Evolutionary conservation across 2,888 invertebrate species (phyloP).

Genomic region (Sicus ferrugineus): DNA sequence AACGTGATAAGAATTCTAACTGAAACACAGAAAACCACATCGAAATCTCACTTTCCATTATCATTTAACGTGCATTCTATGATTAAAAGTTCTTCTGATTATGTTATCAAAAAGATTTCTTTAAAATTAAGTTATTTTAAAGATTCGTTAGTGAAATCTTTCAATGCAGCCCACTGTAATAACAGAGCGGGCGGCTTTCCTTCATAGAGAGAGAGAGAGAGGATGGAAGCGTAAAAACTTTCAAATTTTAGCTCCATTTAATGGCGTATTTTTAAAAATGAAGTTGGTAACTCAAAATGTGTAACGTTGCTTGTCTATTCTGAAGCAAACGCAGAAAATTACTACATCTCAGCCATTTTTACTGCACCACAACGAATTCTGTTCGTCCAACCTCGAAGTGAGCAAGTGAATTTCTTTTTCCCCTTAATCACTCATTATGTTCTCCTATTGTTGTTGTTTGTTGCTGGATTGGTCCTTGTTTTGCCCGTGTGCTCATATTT

Average conservation of each 20-base stretch:
- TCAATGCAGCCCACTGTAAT: background rate
- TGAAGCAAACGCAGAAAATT: background rate
- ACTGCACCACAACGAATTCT: background rate
- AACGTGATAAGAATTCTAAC: too few relatives aligned
- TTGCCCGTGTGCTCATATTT: conserved; percentile 23
- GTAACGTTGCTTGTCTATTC: too few relatives aligned
- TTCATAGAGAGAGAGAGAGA: too few relatives aligned
- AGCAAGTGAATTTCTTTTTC: conserved; percentile 16
- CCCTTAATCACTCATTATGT: conserved; percentile 36
- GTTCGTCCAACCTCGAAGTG: background rate
- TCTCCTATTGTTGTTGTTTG: conserved; percentile 10
- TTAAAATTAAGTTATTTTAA: background rate
- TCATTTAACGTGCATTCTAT: too few relatives aligned
- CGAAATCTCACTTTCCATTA: too few relatives aligned
- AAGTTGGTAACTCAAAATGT: too few relatives aligned
- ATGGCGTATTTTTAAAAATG: too few relatives aligned
- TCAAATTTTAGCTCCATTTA: too few relatives aligned
- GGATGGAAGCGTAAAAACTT: too few relatives aligned
- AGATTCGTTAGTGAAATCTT: background rate
- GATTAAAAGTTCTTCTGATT: too few relatives aligned
- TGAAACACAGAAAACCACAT: too few relatives aligned
- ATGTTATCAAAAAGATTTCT: background rate
- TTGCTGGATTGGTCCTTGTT: conserved; percentile 29
- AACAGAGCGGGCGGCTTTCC: too few relatives aligned
- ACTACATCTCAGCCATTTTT: conserved; percentile 41